Evolutionary conservation across 1,140 invertebrate species (phyloP).

Genomic region (Papilio polyxenes): DNA sequence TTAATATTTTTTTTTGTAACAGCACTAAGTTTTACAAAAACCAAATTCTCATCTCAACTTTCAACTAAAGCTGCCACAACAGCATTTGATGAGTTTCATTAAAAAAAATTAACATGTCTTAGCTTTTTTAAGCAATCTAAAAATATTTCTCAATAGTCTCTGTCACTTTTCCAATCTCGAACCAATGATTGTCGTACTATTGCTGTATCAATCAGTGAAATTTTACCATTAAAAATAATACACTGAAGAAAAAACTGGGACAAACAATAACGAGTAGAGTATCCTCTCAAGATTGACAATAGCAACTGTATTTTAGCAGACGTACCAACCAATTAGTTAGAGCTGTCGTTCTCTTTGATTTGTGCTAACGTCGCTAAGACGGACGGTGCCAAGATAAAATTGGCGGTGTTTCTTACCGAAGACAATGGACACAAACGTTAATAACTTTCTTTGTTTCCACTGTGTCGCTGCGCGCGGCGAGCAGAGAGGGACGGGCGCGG

Average conservation of each 20-base stretch:
- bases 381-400: conserved; percentile 46
- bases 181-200: conserved; percentile 40
- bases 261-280: conserved; percentile 59
- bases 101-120: too few species aligned
- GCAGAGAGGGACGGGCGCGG: conserved; percentile 44
- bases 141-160: neutral
- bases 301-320: conserved; percentile 60
- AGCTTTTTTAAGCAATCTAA: too few species aligned
- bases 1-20: too few species aligned
- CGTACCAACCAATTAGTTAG: conserved; percentile 50
- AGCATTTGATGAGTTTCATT: too few species aligned
- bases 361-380: conserved; percentile 46
- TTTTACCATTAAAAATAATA: conserved; percentile 53
- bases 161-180: neutral
- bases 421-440: conserved; percentile 71
- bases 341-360: conserved; percentile 48
- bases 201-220: conserved; percentile 51
- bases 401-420: conserved; percentile 56
- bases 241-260: conserved; percentile 59
- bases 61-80: too few species aligned
- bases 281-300: conserved; percentile 61
- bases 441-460: conserved; percentile 71
- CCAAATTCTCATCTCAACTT: too few species aligned
- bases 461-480: conserved; percentile 48
- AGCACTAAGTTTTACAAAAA: too few species aligned